Evolutionary conservation across 2,797 vertebrate genomes (phyloP).

Genomic region (Chelon labrosus): DNA sequence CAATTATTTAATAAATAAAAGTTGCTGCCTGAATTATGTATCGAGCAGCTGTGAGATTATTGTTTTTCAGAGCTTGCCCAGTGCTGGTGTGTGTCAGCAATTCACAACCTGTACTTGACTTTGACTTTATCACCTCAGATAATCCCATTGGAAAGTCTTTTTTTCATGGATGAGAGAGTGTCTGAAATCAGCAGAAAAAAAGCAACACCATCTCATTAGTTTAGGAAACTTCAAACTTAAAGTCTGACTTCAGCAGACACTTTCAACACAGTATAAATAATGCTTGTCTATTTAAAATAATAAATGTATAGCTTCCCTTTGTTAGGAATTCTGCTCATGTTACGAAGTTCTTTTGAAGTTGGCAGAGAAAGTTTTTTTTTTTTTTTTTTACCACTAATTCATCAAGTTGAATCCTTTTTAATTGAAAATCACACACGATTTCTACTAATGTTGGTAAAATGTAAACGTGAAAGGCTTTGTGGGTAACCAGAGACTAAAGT

Average conservation of each 20-base stretch:
- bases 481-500: not conserved
- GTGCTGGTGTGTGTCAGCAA: not conserved
- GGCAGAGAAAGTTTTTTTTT: constrained; percentile 1
- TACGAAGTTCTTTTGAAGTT: constrained; percentile 1
- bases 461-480: not conserved
- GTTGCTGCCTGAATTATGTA: not conserved
- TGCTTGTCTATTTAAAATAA: constrained; percentile 8
- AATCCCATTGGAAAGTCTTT: constrained; percentile 11
- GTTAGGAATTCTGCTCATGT: constrained; percentile 10
- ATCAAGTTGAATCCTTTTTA: not conserved
- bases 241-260: constrained; percentile 1
- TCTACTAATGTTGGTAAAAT: not conserved
- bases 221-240: constrained; percentile 17
- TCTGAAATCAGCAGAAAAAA: constrained; percentile 16
- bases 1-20: not conserved
- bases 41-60: not conserved
- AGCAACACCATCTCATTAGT: constrained; percentile 41
- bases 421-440: not conserved
- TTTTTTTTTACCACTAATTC: constrained; percentile 1
- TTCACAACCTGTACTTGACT: not conserved
- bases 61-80: not conserved
- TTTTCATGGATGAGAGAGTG: constrained; percentile 9
- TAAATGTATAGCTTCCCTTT: constrained; percentile 7
- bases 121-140: constrained; percentile 24
- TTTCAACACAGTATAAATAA: constrained; percentile 34